Base-by-base conservation (phyloP, 2,797 vertebrate species). In the Pseudomugil gertrudae region DNA sequence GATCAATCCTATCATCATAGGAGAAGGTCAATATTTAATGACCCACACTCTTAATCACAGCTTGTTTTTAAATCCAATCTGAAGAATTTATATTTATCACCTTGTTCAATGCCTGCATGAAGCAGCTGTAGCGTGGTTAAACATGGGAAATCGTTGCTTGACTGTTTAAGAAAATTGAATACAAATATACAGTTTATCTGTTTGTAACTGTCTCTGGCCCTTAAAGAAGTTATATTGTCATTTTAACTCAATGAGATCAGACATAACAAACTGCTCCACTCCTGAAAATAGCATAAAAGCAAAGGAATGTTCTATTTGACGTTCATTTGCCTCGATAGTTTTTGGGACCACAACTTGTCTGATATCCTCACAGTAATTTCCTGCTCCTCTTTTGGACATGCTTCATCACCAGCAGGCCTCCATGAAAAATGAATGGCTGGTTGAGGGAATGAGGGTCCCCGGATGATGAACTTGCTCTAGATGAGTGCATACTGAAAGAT, bases 401-500 rank as follows among this genome's bases (percentile, higher is more conserved):
- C 78, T 83, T 70, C 78, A 75, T 74, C 78, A 78, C 74, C 62
- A 54, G 69, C 62, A 11, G 82, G 70, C 61, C 74, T 65, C 30
- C 78, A 88, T 89, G 76, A 90, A 90, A 89, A 83, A 90, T 89
- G 80, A 75, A 90, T 89, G 78, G 50, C 78, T 69, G 36, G 71
- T 43, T 66, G 72, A 84, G 74, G 58, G 75, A 83, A 74, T 54
- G 70, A 74, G 64, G 71, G 59, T 79, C 76, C 79, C 82, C 74
- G 68, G 81, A 87, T 88, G 90, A 91, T 89, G 81, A 90, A 88
- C 83, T 85, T 65, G 55, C 60, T 78, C 76, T 74, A 84, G 83
- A 87, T 86, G 83, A 90, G 86, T 89, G 85, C 83, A 58, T 78
- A 56, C 84, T 91, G 71, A 91, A 91, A 89, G 75, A 90, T 91